Base-by-base conservation (phyloP, 2,888 invertebrate species). In the Galerucella calmariensis region DNA sequence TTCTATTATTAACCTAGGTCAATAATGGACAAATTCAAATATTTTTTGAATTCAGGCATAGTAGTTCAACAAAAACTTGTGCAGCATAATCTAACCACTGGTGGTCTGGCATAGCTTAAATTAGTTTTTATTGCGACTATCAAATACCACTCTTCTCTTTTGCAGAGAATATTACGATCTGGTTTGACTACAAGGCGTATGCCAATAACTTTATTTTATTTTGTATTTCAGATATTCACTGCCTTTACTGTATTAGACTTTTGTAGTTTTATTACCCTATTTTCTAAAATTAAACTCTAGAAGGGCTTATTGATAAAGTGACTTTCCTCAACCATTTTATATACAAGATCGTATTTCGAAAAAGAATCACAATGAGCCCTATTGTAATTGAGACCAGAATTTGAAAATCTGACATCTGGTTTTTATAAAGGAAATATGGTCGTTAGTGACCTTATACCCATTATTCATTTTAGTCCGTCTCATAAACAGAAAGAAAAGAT, bases 91-190 rank as follows among this genome's bases (percentile, higher is more conserved):
- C 63, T 70, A 63, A 62, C 69, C 51, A 63, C 53, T 61, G 69
- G 69, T 70, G 69, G 69, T 70, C 69, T 70, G 35, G 63, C 59
- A 41, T 41, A 63, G 48, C 69, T 53, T 70, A 70, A 70, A 70
- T 70, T 70, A 70, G 63, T 70, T 63, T 70, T 70, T 70, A 70
- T 70, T 70, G 63, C 46, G 69, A 70, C 62, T 70, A 70, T 70
- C 69, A 70, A 70, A 70, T 70, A 63, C 69, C 69, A 70, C 69
- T 70, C 69, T 70, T 70, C 69, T 70, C 69, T 63, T 69, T 70
- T 63, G 63, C 69, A 48, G 62, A 63, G 69, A 51, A 63, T 62
- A 70, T 70, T 70, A 70, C 51, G 41, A 63, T 70, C 69, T 63
- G 69, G 62, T 70, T 70, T 70, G 63, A 70, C 69, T 70, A 70